Percentiles rank a stretch among this genome's conserved stretches.
Conservation (phyloP, 2,797 vertebrate species). For the Rallus crepitans region DNA sequence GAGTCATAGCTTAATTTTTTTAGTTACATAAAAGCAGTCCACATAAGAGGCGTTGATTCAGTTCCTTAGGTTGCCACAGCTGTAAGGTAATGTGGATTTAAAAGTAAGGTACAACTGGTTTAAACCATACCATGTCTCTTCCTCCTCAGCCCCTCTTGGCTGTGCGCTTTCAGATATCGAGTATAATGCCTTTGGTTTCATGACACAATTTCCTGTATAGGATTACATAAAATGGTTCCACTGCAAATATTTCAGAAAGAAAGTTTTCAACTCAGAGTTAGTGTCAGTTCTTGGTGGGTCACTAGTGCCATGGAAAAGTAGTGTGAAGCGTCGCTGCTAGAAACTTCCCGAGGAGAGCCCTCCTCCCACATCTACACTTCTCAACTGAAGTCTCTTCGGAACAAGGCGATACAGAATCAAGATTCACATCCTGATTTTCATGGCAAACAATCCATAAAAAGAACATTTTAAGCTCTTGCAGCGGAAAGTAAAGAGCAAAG, state of each 20-base stretch:
- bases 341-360: background rate
- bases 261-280: background rate
- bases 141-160: background rate
- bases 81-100: background rate
- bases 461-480: background rate
- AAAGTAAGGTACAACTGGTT: background rate
- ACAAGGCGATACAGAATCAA: background rate
- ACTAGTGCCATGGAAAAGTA: background rate
- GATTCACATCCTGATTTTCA: background rate
- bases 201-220: background rate
- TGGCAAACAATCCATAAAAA: background rate
- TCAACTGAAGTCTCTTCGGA: background rate
- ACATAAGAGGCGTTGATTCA: background rate
- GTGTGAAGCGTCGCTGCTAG: background rate
- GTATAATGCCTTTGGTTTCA: background rate
- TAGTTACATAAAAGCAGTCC: background rate
- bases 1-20: rapidly evolving
- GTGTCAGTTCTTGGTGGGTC: background rate
- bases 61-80: background rate
- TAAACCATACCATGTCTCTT: rapidly evolving
- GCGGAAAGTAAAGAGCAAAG: background rate
- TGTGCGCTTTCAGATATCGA: background rate
- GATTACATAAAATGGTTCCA: background rate
- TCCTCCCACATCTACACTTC: background rate
- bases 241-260: background rate